phyloP scores from a whole-genome alignment of 2,797 vertebrate species.

The Channa striata region DNA sequence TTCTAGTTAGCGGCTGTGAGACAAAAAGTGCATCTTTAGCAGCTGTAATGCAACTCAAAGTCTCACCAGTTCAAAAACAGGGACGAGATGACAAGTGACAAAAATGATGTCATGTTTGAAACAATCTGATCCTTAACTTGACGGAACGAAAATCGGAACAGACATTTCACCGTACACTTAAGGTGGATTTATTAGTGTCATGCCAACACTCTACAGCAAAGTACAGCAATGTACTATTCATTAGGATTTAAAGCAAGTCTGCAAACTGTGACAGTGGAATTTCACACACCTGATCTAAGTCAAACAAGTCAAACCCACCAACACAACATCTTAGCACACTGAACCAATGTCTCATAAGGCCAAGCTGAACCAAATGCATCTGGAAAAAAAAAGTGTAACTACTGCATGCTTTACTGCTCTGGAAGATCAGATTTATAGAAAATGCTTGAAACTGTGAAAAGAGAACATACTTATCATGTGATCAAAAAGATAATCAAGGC shows the following conservation, averaged over 20 bases:
- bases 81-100: slow-evolving; percentile 6
- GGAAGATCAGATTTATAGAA: slow-evolving; percentile 82
- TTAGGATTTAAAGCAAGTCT: slow-evolving; percentile 61
- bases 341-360: slow-evolving; percentile 43
- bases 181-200: slow-evolving; percentile 78
- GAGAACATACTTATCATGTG: slow-evolving; percentile 36
- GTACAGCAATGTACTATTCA: slow-evolving; percentile 59
- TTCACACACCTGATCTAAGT: slow-evolving; percentile 56
- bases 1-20: slow-evolving; percentile 56
- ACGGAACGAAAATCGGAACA: slow-evolving; percentile 54
- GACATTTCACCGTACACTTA: slow-evolving; percentile 56
- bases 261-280: slow-evolving; percentile 55
- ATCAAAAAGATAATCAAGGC: slow-evolving; percentile 45
- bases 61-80: slow-evolving; percentile 6
- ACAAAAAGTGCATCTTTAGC: slow-evolving; percentile 24
- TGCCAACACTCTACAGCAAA: slow-evolving; percentile 67
- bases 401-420: slow-evolving; percentile 74
- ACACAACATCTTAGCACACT: slow-evolving; percentile 62
- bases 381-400: slow-evolving; percentile 54
- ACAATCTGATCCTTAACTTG: slow-evolving; percentile 16
- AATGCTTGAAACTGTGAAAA: slow-evolving; percentile 64
- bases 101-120: slow-evolving; percentile 8
- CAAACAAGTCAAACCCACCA: slow-evolving; percentile 63
- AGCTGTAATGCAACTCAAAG: slow-evolving; percentile 16
- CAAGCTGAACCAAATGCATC: slow-evolving; percentile 64